A percentile compares a stretch with the other conserved stretches of the same genome.
Conservation (phyloP, 35 echinoderm and acorn worm genomes). For the Lytechinus pictus region DNA sequence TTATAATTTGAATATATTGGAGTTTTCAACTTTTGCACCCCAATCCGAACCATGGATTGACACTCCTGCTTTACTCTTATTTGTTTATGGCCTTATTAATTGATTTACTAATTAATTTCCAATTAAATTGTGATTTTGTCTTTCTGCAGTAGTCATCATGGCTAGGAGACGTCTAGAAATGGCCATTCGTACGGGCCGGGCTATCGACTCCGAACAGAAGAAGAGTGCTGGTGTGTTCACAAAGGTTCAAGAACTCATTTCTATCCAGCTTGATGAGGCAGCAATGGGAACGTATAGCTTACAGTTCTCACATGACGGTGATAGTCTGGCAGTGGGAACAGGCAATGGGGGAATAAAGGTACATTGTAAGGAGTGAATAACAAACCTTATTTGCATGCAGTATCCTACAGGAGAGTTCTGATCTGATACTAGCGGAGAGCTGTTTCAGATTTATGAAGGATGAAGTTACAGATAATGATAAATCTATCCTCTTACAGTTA, state of each 20-base stretch:
- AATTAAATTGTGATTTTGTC: not conserved
- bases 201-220: conserved; percentile 72
- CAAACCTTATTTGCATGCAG: no score
- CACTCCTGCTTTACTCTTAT: no score
- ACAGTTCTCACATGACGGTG: conserved; percentile 90
- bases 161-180: conserved; percentile 89
- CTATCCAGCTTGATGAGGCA: conserved; percentile 53
- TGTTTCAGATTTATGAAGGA: no score
- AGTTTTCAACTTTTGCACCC: no score
- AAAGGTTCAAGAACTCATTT: conserved; percentile 8
- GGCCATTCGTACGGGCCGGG: conserved; percentile 85
- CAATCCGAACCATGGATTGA: no score
- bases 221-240: conserved; percentile 60
- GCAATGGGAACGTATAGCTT: conserved; percentile 88
- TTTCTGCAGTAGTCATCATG: conserved; percentile 53
- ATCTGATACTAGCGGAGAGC: no score
- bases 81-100: no score
- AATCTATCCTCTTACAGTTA: no score
- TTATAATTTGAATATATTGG: no score
- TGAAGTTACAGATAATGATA: no score
- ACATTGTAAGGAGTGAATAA: not conserved
- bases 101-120: not conserved
- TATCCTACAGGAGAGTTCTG: no score
- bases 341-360: conserved; percentile 88
- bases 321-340: conserved; percentile 79